These are phyloP conservation scores for Boloria selene DNA, from an alignment of 2,888 invertebrate genomes.

Conservation along the genomic window DNA sequence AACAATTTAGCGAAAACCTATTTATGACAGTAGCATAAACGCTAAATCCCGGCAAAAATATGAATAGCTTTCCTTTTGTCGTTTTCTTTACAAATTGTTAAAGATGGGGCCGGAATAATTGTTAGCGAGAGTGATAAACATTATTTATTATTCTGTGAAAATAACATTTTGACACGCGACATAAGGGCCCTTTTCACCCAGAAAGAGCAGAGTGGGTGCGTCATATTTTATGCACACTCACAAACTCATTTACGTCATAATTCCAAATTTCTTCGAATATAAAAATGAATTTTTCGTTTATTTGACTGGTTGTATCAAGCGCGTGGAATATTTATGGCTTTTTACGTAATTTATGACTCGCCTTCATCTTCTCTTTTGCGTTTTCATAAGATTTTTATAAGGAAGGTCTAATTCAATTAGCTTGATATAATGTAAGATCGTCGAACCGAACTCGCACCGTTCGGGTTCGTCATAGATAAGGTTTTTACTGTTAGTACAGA, in stretches of 20 bases:
- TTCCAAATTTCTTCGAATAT: conserved; percentile 32
- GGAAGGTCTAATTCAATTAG: too few species aligned
- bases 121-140: conserved; percentile 34
- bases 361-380: neutral
- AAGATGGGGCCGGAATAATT: conserved; percentile 36
- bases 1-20: neutral
- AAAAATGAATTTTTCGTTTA: conserved; percentile 26
- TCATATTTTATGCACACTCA: conserved; percentile 43
- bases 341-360: neutral
- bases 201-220: conserved; percentile 36
- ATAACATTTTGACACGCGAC: conserved; percentile 40
- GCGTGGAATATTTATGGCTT: conserved; percentile 3
- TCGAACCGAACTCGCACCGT: too few species aligned
- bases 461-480: too few species aligned
- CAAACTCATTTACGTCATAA: conserved; percentile 42
- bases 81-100: conserved; percentile 37
- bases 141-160: conserved; percentile 40
- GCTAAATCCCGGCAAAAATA: conserved; percentile 12
- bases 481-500: too few species aligned
- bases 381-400: too few species aligned
- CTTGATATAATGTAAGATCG: too few species aligned
- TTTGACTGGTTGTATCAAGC: conserved; percentile 18
- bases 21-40: neutral
- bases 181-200: conserved; percentile 37
- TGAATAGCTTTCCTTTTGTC: conserved; percentile 27